Evolutionary conservation across 2,113 vertebrate genomes (phyloP), one percentile per base, ranked within the genome.

Genomic region (Ochotona princeps): DNA sequence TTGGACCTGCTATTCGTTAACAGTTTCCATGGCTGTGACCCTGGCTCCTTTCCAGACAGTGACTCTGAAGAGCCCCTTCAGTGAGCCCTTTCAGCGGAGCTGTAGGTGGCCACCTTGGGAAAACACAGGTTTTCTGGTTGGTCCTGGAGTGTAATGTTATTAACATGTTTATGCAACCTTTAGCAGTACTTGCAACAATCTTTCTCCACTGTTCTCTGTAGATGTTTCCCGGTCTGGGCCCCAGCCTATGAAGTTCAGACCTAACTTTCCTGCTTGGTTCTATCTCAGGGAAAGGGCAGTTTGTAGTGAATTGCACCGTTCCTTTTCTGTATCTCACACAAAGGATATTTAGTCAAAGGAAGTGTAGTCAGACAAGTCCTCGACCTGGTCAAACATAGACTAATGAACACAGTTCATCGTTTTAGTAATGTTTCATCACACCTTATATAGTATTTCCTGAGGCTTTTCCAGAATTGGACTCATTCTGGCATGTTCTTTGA

Each of bases 351-450:
- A 82, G 66, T 70, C 15, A 73, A 3, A 83, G n/a, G 2, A 90
- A 87, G 38, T 75, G 73, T 26, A 21, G 47, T 86, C 28, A 89
- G 61, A 4, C 9, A 92, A 75, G 60, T 35, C 18, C 21, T 67
- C 61, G 47, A 89, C 21, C 44, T 83, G 32, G 38, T 25, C 74
- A 95, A 38, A 3, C 38, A 54, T 8, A 79, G 28, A 91, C 51
- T 6, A 83, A 28, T 54, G 8, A 91, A 35, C 15, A 79, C 14
- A 73, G 69, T 20, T 13, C 66, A 81, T 23, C 70, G 65, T 81
- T 61, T 76, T 26, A 81, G 26, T 76, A 92, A 88, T 76, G 76
- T 92, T 87, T 94, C 82, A 75, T 70, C 87, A 80, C 18, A 54
- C 73, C 80, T 66, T 65, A 65, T 7, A 60, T 9, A 75, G 72